Base-by-base conservation (phyloP, 2,888 invertebrate species). In the Vesta saturnalis region DNA sequence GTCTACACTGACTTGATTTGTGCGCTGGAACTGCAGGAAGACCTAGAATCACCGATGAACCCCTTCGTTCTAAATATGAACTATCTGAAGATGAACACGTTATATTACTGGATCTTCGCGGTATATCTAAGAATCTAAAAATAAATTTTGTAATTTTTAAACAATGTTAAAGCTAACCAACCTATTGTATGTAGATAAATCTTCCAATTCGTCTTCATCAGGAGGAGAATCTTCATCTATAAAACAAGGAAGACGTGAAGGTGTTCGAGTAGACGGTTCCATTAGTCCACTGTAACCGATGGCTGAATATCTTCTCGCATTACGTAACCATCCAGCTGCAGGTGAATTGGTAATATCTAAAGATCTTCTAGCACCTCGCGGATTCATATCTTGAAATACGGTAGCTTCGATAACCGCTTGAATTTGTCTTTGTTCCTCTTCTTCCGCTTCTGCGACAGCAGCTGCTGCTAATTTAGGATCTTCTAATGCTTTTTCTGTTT, bases 11-110 rank as follows among this genome's bases (percentile, higher is more conserved):
- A 79, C 82, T 81, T 77, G 83, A 77, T 79, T 80, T 83, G 77
- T 83, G 84, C 73, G 86, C 83, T 57, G 87, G 86, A 62, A 86
- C 81, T 74, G 92, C 90, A 63, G 91, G 88, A 81, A 92, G 85
- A 69, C 93, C 92, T 83, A 92, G 87, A 64, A 91, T 91, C 72
- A 93, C 90, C 46, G 93, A 92, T 16, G 94, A 94, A 73, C 92
- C 93, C 59, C 94, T 89, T 59, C 94, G 88, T 82, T 94, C 94
- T 80, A 94, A 86, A 80, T 94, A 94, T 66, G 93, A 93, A 81
- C 93, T 93, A 67, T 92, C 94, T 39, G 93, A 93, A 80, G 94
- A 94, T 76, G 94, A 94, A 83, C 93, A 94, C 23, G 94, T 94
- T 77, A 93, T 92, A 73, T 93, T 94, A 80, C 94, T 94, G 76